Evolutionary conservation across 2,888 invertebrate genomes (phyloP), one percentile per base, ranked within the genome.

Genomic region (Fabriciana adippe): DNA sequence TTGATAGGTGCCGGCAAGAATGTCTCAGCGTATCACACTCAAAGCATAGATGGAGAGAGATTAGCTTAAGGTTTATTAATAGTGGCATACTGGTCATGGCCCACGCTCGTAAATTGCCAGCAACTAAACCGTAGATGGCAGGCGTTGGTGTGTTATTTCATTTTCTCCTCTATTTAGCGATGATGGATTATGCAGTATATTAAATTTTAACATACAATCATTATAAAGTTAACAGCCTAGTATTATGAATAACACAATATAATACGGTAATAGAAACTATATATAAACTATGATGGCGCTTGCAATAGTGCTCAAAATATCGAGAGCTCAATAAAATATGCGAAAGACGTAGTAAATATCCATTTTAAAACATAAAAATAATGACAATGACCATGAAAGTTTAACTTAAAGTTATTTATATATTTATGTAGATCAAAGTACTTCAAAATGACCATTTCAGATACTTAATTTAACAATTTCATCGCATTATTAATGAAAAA

Each of bases 11-110:
- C 18, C 51, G 51, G 51, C 41, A 54, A 15, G 21, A 61, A 41
- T 41, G 31, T 61, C 51, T 6, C 35, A 21, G 53, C 35, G 11
- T 56, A 47, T 45, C 26, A 64, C 16, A 51, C 48, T 53, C 53
- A 51, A n/a, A 41, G 53, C 14, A 41, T 18, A 51, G 45, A 6
- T 41, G 35, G 26, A n/a, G 18, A 16, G 8, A 64, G 55, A 31
- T 48, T 50, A 50, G 16, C 48, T 31, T 21, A 60, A 60, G 54
- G 48, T 65, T 59, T 60, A 66, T 66, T 66, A 55, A 66, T 66
- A 66, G 54, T 60, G 66, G 54, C 66, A 55, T 66, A 55, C 55
- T 55, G 31, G 16, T 55, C 31, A 6, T 15, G 35, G 35, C 60
- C 21, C 35, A 54, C 15, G 47, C 60, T 55, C 41, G 14, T 21